These are phyloP conservation scores for Triplophysa yarkandensis DNA, from an alignment of 2,797 vertebrate genomes.

Conservation along the genomic window DNA sequence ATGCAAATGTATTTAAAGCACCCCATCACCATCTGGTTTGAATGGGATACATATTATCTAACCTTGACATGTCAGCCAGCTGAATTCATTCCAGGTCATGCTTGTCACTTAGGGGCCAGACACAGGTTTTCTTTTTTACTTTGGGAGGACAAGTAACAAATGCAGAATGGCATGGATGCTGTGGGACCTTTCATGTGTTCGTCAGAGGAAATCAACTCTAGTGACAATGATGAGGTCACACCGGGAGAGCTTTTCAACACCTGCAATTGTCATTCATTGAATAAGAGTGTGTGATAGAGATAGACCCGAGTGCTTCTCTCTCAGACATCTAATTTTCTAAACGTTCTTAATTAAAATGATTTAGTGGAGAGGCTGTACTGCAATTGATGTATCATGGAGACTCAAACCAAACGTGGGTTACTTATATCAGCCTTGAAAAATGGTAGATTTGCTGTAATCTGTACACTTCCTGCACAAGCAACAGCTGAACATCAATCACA, in stretches of 20 bases:
- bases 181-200: slow-evolving; percentile 15
- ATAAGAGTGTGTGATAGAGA: slow-evolving; percentile 1
- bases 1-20: slow-evolving; percentile 30
- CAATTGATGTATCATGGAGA: slow-evolving; percentile 9
- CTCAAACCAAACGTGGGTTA: slow-evolving; percentile 12
- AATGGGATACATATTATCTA: slow-evolving; percentile 7
- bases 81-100: slow-evolving; percentile 34
- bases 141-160: slow-evolving; percentile 15
- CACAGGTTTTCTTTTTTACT: slow-evolving; percentile 21
- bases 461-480: neutral
- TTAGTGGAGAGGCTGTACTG: slow-evolving; percentile 35
- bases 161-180: neutral
- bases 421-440: slow-evolving; percentile 48
- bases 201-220: slow-evolving; percentile 24
- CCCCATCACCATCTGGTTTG: neutral
- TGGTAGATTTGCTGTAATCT: too few relatives aligned
- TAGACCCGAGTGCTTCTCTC: slow-evolving; percentile 12
- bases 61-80: slow-evolving; percentile 11
- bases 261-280: slow-evolving; percentile 31
- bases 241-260: slow-evolving; percentile 4
- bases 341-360: slow-evolving; percentile 56
- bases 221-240: slow-evolving; percentile 38
- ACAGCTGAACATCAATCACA: too few relatives aligned
- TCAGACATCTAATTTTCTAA: slow-evolving; percentile 41
- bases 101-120: slow-evolving; percentile 4